Evolutionary conservation across 92 coral and sea anemone species (phyloP).

Genomic region (Phymanthus crucifer): DNA sequence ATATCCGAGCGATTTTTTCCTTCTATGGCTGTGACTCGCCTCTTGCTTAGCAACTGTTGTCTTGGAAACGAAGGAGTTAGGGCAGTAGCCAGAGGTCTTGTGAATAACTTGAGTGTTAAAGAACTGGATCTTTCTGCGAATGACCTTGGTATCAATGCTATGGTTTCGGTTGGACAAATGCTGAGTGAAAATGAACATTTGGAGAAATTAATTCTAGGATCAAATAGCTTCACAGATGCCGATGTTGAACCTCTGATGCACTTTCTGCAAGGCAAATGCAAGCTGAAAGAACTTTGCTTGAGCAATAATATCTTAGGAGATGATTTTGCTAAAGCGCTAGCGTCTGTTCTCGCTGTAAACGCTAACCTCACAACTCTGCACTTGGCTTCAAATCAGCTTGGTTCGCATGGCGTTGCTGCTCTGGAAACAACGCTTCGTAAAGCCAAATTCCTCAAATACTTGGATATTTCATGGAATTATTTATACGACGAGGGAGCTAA

Average conservation of each 20-base stretch:
- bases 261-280: slow-evolving; percentile 44
- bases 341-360: slow-evolving; percentile 43
- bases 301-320: slow-evolving; percentile 72
- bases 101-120: slow-evolving; percentile 42
- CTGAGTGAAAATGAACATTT: slow-evolving; percentile 47
- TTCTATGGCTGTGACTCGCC: slow-evolving; percentile 46
- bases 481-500: slow-evolving; percentile 76
- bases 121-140: slow-evolving; percentile 80
- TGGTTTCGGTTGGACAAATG: slow-evolving; percentile 59
- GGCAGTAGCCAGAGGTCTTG: slow-evolving; percentile 65
- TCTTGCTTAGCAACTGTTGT: slow-evolving; percentile 59
- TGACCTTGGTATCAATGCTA: slow-evolving; percentile 47
- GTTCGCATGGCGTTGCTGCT: slow-evolving; percentile 58
- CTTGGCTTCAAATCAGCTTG: slow-evolving; percentile 75
- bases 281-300: slow-evolving; percentile 59
- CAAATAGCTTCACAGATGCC: slow-evolving; percentile 66
- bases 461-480: slow-evolving; percentile 94
- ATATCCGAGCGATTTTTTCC: slow-evolving; percentile 43
- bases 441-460: slow-evolving; percentile 48
- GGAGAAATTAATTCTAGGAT: slow-evolving; percentile 61
- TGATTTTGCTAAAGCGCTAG: slow-evolving; percentile 53
- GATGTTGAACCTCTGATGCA: slow-evolving; percentile 48
- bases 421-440: slow-evolving; percentile 63
- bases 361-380: slow-evolving; percentile 49
- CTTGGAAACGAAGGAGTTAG: slow-evolving; percentile 82